A percentile compares a stretch with the other conserved stretches of the same genome.
phyloP scores from a whole-genome alignment of 2,113 vertebrate genomes.

The Scopus umbretta region DNA sequence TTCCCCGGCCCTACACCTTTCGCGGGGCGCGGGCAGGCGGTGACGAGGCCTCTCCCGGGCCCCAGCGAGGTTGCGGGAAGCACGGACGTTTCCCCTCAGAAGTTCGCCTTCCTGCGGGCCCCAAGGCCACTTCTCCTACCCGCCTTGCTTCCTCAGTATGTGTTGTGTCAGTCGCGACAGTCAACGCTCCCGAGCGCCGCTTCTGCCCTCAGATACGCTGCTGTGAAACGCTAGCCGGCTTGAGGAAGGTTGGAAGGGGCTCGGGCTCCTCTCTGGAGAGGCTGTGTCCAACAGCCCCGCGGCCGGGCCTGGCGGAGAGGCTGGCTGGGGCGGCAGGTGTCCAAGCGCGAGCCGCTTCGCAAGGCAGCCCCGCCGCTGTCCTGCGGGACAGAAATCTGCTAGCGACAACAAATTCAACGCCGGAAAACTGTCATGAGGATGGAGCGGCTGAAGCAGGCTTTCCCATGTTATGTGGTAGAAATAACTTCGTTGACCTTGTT shows the following conservation, averaged over 20 bases:
- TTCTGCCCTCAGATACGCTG: accelerated
- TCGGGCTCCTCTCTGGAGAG: accelerated
- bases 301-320: background rate
- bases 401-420: accelerated
- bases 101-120: background rate
- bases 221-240: background rate
- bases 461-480: accelerated
- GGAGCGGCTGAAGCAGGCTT: background rate
- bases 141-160: accelerated
- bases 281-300: background rate
- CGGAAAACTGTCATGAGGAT: accelerated
- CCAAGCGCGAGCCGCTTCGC: accelerated
- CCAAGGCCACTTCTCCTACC: accelerated
- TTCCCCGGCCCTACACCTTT: background rate
- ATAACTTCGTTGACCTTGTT: background rate
- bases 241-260: background rate
- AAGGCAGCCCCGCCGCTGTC: background rate
- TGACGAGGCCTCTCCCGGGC: background rate
- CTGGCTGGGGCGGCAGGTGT: background rate
- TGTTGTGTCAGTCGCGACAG: background rate
- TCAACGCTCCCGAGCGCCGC: background rate
- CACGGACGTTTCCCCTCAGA: background rate
- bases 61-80: background rate
- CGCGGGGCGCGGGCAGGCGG: background rate
- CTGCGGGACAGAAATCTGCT: background rate